phyloP scores from a whole-genome alignment of 2,113 vertebrate species.

The crab-eating macaque (Macaca fascicularis) region T2T-MFA8v1.1 NC_088381.1:144662501-144663000 shows the following conservation, averaged over 20 bases:
- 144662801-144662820: slow-evolving; percentile 45
- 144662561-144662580: background rate
- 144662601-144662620: background rate
- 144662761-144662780: slow-evolving; percentile 18
- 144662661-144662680: background rate
- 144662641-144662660: slow-evolving; percentile 37
- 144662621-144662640: slow-evolving; percentile 3
- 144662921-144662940: background rate
- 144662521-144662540: background rate
- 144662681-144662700: background rate
- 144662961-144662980: background rate
- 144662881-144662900: background rate
- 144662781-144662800: slow-evolving; percentile 18
- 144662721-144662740: background rate
- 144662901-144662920: background rate
- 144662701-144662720: background rate
- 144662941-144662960: background rate
- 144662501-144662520: background rate
- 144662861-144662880: background rate
- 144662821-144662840: background rate
- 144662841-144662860: background rate
- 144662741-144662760: background rate
- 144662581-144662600: background rate
- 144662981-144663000: background rate
- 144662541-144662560: background rate